Conservation (phyloP, 2,113 vertebrate species). For the mouse (Mus musculus) region GRCm39 chr2:97101501-97102000, state of each 20-base stretch:
- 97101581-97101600: not conserved
- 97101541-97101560: not conserved
- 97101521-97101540: not conserved
- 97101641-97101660: not conserved
- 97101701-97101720: not conserved
- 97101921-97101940: not conserved
- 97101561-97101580: not conserved
- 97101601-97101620: not conserved
- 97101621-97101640: not conserved
- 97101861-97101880: not conserved
- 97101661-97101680: not conserved
- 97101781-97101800: not conserved
- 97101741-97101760: not conserved
- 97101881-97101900: not conserved
- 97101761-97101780: not conserved
- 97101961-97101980: not conserved
- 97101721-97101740: not conserved
- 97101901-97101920: not conserved
- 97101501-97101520: not conserved
- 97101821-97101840: not conserved
- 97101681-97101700: constrained; percentile 7
- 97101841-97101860: not conserved
- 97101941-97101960: not conserved
- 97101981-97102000: not conserved
- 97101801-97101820: not conserved